These are phyloP conservation scores for Cantharis nigra DNA, from an alignment of 2,888 invertebrate genomes.

Conservation along the genomic window DNA sequence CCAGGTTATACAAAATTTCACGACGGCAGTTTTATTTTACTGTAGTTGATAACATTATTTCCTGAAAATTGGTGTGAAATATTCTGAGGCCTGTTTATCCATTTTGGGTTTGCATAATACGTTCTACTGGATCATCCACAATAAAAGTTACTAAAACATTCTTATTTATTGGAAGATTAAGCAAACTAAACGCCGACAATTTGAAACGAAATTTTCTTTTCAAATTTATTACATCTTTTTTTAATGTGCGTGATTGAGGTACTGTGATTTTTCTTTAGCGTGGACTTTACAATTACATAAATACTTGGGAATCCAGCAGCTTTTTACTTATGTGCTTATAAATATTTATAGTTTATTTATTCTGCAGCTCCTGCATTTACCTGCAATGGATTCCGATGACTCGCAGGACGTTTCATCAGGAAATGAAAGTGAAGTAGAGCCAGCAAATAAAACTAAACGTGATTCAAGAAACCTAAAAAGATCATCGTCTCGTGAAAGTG, in stretches of 20 bases:
- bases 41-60: neutral
- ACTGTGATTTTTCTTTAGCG: neutral
- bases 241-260: neutral
- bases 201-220: neutral
- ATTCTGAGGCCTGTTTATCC: neutral
- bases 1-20: slow-evolving; percentile 3
- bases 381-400: slow-evolving; percentile 65
- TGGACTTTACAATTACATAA: neutral
- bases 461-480: slow-evolving; percentile 30
- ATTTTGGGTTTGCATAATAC: neutral
- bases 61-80: neutral
- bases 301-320: slow-evolving; percentile 19
- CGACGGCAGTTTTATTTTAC: neutral
- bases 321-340: neutral
- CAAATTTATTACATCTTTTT: neutral
- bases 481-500: neutral
- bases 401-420: slow-evolving; percentile 59
- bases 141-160: neutral
- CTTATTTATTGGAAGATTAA: neutral
- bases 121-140: neutral
- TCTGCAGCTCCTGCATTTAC: slow-evolving; percentile 23
- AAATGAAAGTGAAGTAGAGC: slow-evolving; percentile 49
- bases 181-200: neutral
- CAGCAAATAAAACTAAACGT: slow-evolving; percentile 37
- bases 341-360: slow-evolving; percentile 34